Evolutionary conservation across 2,113 vertebrate genomes (phyloP).

Genomic region (Callionymus lyra): DNA sequence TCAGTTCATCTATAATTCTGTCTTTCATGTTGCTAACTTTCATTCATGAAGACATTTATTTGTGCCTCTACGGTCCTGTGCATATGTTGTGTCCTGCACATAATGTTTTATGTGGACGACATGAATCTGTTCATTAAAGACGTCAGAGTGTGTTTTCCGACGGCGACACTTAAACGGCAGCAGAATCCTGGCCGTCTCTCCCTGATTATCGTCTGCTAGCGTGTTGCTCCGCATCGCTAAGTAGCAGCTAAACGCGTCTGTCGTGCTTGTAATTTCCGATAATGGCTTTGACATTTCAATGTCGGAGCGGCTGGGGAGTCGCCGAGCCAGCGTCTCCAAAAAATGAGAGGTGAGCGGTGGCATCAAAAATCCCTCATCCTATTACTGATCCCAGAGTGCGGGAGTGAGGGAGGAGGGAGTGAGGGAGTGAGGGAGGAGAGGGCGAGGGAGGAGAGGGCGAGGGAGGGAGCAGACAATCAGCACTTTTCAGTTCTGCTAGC

Average conservation of each 20-base stretch:
- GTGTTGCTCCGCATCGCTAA: constrained; percentile 21
- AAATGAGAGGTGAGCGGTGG: constrained; percentile 14
- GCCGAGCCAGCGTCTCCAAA: constrained; percentile 7
- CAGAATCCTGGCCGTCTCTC: constrained; percentile 14
- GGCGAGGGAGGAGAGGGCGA: no score
- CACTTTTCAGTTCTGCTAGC: no score
- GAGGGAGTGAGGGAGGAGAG: no score
- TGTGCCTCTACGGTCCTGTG: no score
- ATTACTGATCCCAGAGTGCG: constrained; percentile 8
- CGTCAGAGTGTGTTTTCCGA: neutral
- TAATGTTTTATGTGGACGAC: no score
- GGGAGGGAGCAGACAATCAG: no score
- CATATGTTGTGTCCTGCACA: no score
- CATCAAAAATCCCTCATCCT: constrained; percentile 24
- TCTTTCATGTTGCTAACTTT: no score
- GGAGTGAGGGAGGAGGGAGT: no score
- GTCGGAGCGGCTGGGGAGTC: constrained; percentile 18
- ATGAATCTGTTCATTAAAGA: no score
- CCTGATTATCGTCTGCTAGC: constrained; percentile 21
- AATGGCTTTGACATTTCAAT: constrained; percentile 56
- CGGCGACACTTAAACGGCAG: constrained; percentile 5
- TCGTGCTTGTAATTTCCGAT: constrained; percentile 40
- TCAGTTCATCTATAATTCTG: no score
- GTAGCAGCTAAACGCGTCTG: constrained; percentile 31
- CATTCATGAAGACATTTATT: no score